Evolutionary conservation across 2,797 vertebrate genomes (phyloP).

Genomic region (Allobates femoralis): DNA sequence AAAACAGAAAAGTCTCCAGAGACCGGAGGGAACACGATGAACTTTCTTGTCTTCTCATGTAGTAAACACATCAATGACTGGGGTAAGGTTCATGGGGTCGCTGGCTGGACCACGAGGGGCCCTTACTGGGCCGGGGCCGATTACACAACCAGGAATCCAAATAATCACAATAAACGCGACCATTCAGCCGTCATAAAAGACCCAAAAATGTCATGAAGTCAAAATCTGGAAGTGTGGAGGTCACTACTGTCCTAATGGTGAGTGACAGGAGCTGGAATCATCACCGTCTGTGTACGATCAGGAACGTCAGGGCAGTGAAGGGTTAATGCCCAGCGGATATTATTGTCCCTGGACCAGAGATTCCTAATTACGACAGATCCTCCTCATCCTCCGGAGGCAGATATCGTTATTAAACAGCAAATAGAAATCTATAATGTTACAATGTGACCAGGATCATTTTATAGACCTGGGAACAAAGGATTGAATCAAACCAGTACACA

Average conservation of each 20-base stretch:
- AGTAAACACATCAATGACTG: slow-evolving; percentile 47
- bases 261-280: not conserved
- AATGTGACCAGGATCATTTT: too few relatives aligned
- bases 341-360: not conserved
- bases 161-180: not conserved
- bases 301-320: not conserved
- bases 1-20: slow-evolving; percentile 39
- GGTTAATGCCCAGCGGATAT: not conserved
- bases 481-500: too few relatives aligned
- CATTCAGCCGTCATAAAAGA: not conserved
- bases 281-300: not conserved
- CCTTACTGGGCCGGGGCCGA: not conserved
- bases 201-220: not conserved
- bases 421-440: too few relatives aligned
- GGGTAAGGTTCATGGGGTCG: slow-evolving; percentile 14
- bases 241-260: not conserved
- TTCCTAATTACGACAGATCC: not conserved
- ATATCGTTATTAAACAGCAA: too few relatives aligned
- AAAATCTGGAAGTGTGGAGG: slow-evolving; percentile 7
- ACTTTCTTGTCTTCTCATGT: slow-evolving; percentile 22
- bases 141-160: not conserved
- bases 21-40: slow-evolving; percentile 44
- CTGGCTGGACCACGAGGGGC: slow-evolving; percentile 5
- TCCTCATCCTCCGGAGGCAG: too few relatives aligned
- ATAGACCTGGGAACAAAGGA: too few relatives aligned